A percentile compares a stretch with the other conserved stretches of the same genome.
phyloP scores from a whole-genome alignment of 1,140 invertebrate species.

The Euura lappo region DNA sequence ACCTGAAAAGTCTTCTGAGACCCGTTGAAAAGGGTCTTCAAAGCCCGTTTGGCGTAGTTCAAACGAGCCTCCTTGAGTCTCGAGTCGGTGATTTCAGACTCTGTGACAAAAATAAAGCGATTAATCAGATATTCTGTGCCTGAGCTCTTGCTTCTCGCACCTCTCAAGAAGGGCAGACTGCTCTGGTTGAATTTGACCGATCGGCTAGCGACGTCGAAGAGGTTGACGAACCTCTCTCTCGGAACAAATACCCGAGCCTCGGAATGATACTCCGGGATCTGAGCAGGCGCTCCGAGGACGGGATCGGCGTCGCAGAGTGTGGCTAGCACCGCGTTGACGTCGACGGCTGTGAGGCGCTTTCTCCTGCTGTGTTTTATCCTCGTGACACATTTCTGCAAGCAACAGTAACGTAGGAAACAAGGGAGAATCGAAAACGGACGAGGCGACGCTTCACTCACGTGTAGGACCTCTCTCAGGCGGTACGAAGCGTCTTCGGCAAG shows the following conservation, averaged over 20 bases:
- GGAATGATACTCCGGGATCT: constrained; percentile 50
- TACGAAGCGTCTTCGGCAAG: constrained; percentile 58
- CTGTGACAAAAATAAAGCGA: constrained; percentile 30
- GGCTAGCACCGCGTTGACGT: constrained; percentile 55
- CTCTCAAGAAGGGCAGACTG: constrained; percentile 29
- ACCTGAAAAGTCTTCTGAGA: constrained; percentile 59
- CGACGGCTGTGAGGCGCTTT: constrained; percentile 46
- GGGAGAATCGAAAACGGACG: neutral
- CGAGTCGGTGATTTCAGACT: constrained; percentile 50
- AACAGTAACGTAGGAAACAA: neutral
- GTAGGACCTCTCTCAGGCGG: constrained; percentile 54
- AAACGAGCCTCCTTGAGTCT: constrained; percentile 50
- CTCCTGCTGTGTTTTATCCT: constrained; percentile 56
- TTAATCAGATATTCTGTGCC: constrained; percentile 2
- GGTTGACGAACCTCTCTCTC: constrained; percentile 48
- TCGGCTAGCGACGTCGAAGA: constrained; percentile 45
- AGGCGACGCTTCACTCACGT: constrained; percentile 37
- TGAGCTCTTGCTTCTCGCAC: neutral
- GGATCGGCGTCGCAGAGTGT: constrained; percentile 55
- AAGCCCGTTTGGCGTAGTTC: constrained; percentile 54
- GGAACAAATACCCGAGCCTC: constrained; percentile 56
- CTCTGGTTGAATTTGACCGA: constrained; percentile 45
- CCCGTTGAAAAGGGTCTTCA: constrained; percentile 57
- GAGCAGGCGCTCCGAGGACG: constrained; percentile 49
- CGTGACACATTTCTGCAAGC: constrained; percentile 56